phyloP scores from a whole-genome alignment of 2,797 vertebrate genomes.

The Sarcophilus harrisii region DNA sequence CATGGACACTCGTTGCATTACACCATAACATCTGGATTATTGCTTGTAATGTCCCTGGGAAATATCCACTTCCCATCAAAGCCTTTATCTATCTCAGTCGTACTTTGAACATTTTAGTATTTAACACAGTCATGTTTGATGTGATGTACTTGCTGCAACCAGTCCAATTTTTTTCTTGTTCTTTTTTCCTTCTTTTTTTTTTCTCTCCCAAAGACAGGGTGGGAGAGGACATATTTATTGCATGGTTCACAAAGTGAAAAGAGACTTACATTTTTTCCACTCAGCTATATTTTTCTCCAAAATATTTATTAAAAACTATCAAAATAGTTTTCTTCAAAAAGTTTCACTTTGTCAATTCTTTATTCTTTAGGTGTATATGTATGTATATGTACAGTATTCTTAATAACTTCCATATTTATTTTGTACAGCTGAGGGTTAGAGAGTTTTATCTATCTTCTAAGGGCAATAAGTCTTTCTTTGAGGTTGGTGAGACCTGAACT shows the following conservation, averaged over 20 bases:
- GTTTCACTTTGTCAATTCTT: conserved; percentile 13
- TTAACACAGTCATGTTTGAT: conserved; percentile 87
- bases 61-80: conserved; percentile 97
- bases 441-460: neutral
- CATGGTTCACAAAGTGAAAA: conserved; percentile 53
- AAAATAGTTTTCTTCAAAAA: conserved; percentile 58
- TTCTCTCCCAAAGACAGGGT: conserved; percentile 49
- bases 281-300: conserved; percentile 70
- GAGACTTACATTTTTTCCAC: conserved; percentile 46
- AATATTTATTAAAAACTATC: conserved; percentile 71
- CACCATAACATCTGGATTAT: conserved; percentile 99
- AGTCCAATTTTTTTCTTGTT: conserved; percentile 67
- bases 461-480: accelerated
- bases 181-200: neutral
- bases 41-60: conserved; percentile 97
- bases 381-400: neutral
- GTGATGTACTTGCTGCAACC: conserved; percentile 82
- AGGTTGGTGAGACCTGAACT: neutral
- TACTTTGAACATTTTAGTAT: conserved; percentile 89
- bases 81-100: conserved; percentile 92
- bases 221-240: conserved; percentile 75
- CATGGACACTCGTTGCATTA: conserved; percentile 97
- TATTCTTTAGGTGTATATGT: too few relatives aligned
- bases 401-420: conserved; percentile 35
- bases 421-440: neutral